phyloP scores from a whole-genome alignment of 2,888 invertebrate species.

The Caenorhabditis sinica region DNA sequence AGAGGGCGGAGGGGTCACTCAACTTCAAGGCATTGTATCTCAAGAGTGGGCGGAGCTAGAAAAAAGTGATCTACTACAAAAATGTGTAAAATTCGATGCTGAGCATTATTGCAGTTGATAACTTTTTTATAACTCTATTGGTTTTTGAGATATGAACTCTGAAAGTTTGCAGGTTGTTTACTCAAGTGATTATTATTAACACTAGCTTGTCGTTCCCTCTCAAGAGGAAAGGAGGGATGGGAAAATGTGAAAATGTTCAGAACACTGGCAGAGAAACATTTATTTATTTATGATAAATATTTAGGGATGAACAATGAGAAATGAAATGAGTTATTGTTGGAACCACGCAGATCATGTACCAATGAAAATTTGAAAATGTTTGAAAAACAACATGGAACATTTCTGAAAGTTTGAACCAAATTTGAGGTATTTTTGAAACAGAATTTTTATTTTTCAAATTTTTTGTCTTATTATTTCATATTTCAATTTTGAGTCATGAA shows the following conservation, averaged over 20 bases:
- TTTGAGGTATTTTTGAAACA: too few relatives aligned
- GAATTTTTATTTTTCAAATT: too few relatives aligned
- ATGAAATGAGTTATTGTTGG: background rate
- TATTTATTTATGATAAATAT: background rate
- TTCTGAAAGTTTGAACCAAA: too few relatives aligned
- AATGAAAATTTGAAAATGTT: too few relatives aligned
- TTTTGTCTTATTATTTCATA: too few relatives aligned
- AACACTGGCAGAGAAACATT: background rate
- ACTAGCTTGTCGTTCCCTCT: background rate
- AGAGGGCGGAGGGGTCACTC: background rate
- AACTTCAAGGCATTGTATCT: background rate
- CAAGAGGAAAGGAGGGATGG: background rate
- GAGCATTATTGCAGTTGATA: background rate
- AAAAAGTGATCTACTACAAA: background rate
- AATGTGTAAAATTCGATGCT: background rate
- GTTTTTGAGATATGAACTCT: background rate
- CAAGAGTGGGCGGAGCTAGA: background rate
- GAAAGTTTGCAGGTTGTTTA: background rate
- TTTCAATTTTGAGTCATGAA: too few relatives aligned
- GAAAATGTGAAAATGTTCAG: background rate
- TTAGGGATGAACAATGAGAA: slow-evolving; percentile 2
- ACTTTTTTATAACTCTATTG: background rate
- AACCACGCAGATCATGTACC: too few relatives aligned
- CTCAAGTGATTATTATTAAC: background rate
- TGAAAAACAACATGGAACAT: too few relatives aligned